Evolutionary conservation across 2,113 vertebrate genomes (phyloP), one percentile per base, ranked within the genome.

Genomic region (Apteryx mantelli): DNA sequence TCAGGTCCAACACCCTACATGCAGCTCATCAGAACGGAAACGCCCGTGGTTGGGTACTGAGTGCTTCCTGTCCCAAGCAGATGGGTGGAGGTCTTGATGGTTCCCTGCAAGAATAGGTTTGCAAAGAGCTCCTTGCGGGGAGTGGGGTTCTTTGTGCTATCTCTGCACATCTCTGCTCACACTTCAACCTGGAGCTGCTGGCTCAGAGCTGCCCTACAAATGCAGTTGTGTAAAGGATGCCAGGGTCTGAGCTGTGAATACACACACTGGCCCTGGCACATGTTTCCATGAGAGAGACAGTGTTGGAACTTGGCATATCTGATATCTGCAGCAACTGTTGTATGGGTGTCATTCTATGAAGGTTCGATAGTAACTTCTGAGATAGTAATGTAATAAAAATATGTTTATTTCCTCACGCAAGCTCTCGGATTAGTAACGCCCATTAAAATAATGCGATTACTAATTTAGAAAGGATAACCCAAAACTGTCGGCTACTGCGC

Each of bases 1-100:
- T 63, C 15, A 1, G 5, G 20, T 48, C 46, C 16, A 28, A 24
- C 2, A 24, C 3, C 2, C 5, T 13, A 5, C 0, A 0, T 26
- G 77, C 8, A 69, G 36, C 34, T 81, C 50, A 13, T 42, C 5
- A 32, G 34, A 44, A 21, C 13, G 52, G 44, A 32, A 15, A 5
- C 18, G 11, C 6, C 5, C 2, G 0, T 13, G 3, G 5, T n/a
- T 92, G 28, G 50, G 21, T 61, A 18, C 30, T 18, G 16, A 13
- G 40, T 42, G 19, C 16, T 44, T 55, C 25, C 34, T 25, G 8
- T 30, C 25, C n/a, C 16, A 3, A 36, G 26, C 22, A 69, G 46
- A 16, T 53, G 48, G 14, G 5, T 61, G 5, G 19, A 75, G 50
- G 18, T 19, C 34, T 75, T 52, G 52, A 19, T 52, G 65, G 5